Evolutionary conservation across 1,140 invertebrate species (phyloP), one percentile per base, ranked within the genome.

Genomic region (Sycobia sp.): DNA sequence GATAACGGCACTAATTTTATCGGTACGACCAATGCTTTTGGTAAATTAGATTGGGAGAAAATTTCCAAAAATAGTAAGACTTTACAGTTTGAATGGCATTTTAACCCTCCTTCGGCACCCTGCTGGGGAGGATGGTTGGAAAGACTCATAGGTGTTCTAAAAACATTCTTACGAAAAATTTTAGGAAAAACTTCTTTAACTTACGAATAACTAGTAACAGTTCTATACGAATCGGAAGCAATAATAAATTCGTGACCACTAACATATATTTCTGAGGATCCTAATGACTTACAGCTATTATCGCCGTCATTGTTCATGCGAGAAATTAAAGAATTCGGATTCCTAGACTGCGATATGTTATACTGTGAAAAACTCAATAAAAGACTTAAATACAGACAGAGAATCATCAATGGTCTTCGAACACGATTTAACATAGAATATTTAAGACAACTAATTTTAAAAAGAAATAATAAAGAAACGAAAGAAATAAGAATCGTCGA

Each of bases 1-100:
- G 74, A 81, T 65, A 77, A 79, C 55, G 77, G 73, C 0, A 78
- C 71, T 53, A n/a, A n/a, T n/a, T n/a, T n/a, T n/a, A n/a, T n/a
- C 3, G 73, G 74, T 4, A 47, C 67, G n/a, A 46, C 60, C 29
- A 75, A 71, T 49, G 67, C n/a, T 8, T 20, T 46, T 7, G 22
- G 22, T n/a, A 46, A 22, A 4, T 10, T 46, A 7, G 22, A 46
- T 22, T 46, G 20, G 20, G 20, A 20, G 3, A 46, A 1, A 34
- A 20, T 46, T 46, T 7, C 16, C 5, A 22, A 22, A 22, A 8
- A 46, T n/a, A 46, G 16, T 23, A 20, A 16, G 7, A 20, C 43
- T 4, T 14, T 7, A 23, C 16, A 23, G 22, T 22, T 46, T 10
- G 22, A 20, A 22, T 20, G 43, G 20, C 43, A 20, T 46, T 46